Conservation (phyloP, 2,113 vertebrate species). For the Ageneiosus marmoratus region DNA sequence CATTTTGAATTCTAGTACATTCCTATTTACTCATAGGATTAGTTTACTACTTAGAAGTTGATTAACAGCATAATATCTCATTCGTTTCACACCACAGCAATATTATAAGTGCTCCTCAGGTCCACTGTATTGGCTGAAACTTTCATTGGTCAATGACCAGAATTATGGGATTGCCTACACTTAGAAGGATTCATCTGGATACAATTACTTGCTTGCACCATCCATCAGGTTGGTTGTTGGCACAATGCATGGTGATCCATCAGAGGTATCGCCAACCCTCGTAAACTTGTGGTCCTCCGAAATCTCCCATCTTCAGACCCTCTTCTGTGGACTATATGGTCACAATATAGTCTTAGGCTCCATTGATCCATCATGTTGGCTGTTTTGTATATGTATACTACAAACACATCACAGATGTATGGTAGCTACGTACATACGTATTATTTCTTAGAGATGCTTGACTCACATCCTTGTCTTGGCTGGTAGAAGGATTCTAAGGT, state of each 20-base stretch:
- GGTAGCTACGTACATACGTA: no score
- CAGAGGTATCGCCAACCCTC: background rate
- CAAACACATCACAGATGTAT: no score
- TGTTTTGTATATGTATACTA: no score
- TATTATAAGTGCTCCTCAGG: background rate
- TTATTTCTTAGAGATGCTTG: background rate
- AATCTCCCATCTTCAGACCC: background rate
- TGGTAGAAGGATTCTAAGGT: background rate
- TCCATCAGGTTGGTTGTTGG: background rate
- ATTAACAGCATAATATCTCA: background rate
- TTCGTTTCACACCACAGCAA: background rate
- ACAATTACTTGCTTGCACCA: background rate
- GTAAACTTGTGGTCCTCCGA: background rate
- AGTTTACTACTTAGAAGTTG: background rate
- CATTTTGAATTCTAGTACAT: no score
- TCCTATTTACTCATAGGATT: no score
- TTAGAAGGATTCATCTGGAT: background rate
- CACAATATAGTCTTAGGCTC: background rate
- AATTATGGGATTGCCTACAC: background rate
- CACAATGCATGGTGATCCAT: background rate
- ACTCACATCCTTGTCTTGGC: background rate
- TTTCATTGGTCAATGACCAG: background rate
- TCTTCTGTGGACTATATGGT: background rate
- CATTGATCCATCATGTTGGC: no score
- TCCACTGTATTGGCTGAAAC: background rate